Evolutionary conservation across 1,140 invertebrate genomes (phyloP).

Genomic region (Liolophura sinensis): DNA sequence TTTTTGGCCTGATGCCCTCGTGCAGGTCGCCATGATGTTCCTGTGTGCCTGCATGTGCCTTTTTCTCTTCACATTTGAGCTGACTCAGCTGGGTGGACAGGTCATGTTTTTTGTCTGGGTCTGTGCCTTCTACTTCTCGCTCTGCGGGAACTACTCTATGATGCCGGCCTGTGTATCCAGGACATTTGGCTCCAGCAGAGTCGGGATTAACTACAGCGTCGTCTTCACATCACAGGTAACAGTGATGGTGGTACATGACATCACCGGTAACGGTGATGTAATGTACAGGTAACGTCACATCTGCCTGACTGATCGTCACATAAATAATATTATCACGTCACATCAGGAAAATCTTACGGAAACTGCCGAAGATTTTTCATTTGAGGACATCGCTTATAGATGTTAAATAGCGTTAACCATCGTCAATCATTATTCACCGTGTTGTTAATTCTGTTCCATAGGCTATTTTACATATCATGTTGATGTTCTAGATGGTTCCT

Average conservation of each 20-base stretch:
- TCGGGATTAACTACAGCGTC: constrained; percentile 39
- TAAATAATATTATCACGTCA: too few species aligned
- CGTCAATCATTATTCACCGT: too few species aligned
- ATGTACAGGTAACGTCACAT: too few species aligned
- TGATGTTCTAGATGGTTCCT: too few species aligned
- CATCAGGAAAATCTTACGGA: too few species aligned
- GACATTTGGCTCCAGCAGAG: constrained; percentile 34
- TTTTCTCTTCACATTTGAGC: constrained; percentile 15
- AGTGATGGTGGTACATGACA: constrained; percentile 12
- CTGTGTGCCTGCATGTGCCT: constrained; percentile 1
- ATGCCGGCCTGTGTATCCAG: constrained; percentile 37
- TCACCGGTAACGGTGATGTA: constrained; percentile 25
- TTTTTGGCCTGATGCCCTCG: not conserved
- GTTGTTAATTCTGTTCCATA: too few species aligned
- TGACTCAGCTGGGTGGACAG: constrained; percentile 12
- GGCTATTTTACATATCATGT: too few species aligned
- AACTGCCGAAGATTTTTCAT: too few species aligned
- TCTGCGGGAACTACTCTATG: constrained; percentile 24
- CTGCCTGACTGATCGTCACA: too few species aligned
- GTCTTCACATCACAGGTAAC: constrained; percentile 41
- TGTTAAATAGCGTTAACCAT: too few species aligned
- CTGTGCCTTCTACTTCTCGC: constrained; percentile 21
- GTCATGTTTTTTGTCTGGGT: constrained; percentile 29
- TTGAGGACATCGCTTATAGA: too few species aligned
- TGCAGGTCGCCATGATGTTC: constrained; percentile 17